These are phyloP conservation scores for Sparus aurata DNA, from an alignment of 2,797 vertebrate species.

Conservation along the genomic window DNA sequence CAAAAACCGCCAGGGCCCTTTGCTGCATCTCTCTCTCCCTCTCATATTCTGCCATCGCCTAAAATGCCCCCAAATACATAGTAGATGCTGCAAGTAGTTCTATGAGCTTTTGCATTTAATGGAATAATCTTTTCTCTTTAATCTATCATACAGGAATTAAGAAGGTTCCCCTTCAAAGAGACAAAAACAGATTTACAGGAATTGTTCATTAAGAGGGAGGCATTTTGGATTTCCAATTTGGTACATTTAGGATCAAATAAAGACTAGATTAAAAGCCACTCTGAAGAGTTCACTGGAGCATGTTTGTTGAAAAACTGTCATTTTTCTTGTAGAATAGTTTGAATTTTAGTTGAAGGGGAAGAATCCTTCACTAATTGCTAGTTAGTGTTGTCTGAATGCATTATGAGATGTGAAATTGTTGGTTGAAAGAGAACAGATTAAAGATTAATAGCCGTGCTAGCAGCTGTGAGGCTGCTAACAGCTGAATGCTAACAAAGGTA, in stretches of 20 bases:
- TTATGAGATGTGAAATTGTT: not conserved
- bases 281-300: not conserved
- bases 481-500: too few relatives aligned
- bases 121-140: not conserved
- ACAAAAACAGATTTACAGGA: not conserved
- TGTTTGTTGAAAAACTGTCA: not conserved
- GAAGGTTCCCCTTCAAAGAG: not conserved
- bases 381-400: not conserved
- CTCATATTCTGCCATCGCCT: constrained; percentile 5
- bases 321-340: not conserved
- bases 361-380: not conserved
- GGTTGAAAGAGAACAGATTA: not conserved
- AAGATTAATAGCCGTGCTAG: too few relatives aligned
- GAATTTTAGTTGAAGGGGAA: not conserved
- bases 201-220: not conserved
- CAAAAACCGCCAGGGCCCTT: not conserved
- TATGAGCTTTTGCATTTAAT: not conserved
- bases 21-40: constrained; percentile 9
- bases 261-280: not conserved
- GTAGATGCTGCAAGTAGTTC: not conserved
- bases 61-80: not conserved
- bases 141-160: not conserved
- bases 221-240: not conserved
- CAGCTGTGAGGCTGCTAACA: too few relatives aligned
- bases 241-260: not conserved